Evolutionary conservation across 2,888 invertebrate genomes (phyloP).

Genomic region (Nemurella pictetii): DNA sequence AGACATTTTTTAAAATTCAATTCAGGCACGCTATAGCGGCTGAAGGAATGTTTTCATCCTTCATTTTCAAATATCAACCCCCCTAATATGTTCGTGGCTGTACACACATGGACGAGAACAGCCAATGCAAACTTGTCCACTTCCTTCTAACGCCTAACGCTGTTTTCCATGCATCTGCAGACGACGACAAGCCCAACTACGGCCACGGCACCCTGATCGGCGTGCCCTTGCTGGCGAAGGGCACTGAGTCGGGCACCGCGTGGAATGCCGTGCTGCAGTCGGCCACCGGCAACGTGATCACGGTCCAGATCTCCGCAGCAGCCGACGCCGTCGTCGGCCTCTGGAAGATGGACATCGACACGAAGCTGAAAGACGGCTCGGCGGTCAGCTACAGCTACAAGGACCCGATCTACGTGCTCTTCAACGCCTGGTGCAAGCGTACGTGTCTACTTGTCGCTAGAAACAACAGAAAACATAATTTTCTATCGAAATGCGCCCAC

Average conservation of each 20-base stretch:
- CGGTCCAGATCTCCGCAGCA: conserved; percentile 69
- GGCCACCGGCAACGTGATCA: conserved; percentile 63
- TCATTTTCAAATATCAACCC: too few species aligned
- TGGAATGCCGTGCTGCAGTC: conserved; percentile 78
- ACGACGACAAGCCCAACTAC: conserved; percentile 75
- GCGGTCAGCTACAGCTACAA: conserved; percentile 70
- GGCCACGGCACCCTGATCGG: conserved; percentile 80
- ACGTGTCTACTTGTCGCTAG: too few species aligned
- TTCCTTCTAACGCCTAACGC: background rate
- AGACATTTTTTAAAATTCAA: too few species aligned
- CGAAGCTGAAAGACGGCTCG: conserved; percentile 68
- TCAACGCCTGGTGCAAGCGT: conserved; percentile 91
- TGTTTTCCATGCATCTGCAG: conserved; percentile 55
- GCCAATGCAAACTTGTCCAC: too few species aligned
- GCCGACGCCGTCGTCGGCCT: conserved; percentile 75
- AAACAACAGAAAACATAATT: too few species aligned
- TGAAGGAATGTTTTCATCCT: too few species aligned
- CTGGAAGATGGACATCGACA: conserved; percentile 84
- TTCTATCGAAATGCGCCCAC: too few species aligned
- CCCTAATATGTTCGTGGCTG: too few species aligned
- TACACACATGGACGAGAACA: too few species aligned
- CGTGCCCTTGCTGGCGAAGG: conserved; percentile 68
- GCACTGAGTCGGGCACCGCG: conserved; percentile 62
- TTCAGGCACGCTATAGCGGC: too few species aligned
- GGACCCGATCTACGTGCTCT: conserved; percentile 77